Percentiles rank a stretch among this genome's conserved stretches.
phyloP scores from a whole-genome alignment of 2,797 vertebrate species.

The Pantherophis alleghaniensis region DNA sequence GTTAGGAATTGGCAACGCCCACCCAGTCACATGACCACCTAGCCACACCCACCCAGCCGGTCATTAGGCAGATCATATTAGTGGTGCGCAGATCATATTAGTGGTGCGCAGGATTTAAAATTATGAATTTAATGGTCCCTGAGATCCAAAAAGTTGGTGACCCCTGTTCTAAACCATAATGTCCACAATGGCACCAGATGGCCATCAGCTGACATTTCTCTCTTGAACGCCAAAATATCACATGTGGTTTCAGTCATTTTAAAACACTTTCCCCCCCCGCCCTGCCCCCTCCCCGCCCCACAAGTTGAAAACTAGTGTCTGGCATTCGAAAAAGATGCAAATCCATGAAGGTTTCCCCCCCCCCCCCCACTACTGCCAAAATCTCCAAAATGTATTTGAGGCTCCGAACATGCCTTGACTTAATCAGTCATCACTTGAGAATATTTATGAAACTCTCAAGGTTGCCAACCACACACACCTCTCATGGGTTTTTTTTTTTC shows the following conservation, averaged over 20 bases:
- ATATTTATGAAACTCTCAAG: conserved; percentile 5
- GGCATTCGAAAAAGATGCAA: neutral
- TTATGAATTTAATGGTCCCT: too few species aligned
- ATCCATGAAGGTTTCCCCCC: neutral
- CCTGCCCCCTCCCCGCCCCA: too few species aligned
- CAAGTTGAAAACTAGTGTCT: neutral
- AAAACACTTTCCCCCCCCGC: neutral
- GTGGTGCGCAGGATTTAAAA: too few species aligned
- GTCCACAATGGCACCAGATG: neutral
- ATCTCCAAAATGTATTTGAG: too few species aligned
- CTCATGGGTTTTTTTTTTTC: neutral
- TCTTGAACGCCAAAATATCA: neutral
- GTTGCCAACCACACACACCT: conserved; percentile 16
- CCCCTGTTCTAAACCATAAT: neutral
- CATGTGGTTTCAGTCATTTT: neutral
- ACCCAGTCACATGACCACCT: too few species aligned
- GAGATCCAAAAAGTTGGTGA: too few species aligned
- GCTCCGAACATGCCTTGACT: neutral
- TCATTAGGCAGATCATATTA: too few species aligned
- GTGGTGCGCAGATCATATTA: too few species aligned
- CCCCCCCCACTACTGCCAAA: neutral
- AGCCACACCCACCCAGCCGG: too few species aligned
- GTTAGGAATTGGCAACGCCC: too few species aligned
- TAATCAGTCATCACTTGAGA: neutral
- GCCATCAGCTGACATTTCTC: neutral